Evolutionary conservation across 2,797 vertebrate genomes (phyloP).

Genomic region (Acanthiza pusilla): DNA sequence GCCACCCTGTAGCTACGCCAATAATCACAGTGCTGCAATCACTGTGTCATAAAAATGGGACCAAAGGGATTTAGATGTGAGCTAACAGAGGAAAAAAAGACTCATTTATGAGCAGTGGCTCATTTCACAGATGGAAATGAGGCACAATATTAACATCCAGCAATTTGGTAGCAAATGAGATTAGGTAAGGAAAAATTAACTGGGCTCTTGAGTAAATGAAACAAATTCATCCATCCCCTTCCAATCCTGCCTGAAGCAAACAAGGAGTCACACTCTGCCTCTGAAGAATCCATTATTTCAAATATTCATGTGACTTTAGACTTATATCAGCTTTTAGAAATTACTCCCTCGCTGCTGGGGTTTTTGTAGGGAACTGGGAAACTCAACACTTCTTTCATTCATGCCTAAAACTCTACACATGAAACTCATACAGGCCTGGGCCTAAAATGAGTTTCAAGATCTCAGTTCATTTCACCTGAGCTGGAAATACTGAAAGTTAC

Average conservation of each 20-base stretch:
- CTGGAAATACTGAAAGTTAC: background rate
- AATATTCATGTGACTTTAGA: background rate
- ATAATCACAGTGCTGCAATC: background rate
- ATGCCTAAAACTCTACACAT: background rate
- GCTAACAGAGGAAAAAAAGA: background rate
- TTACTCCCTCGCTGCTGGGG: rapidly evolving
- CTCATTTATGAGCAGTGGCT: background rate
- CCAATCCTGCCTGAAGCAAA: conserved; percentile 27
- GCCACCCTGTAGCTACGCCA: background rate
- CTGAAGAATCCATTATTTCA: background rate
- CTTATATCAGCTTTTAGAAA: background rate
- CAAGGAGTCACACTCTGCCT: background rate
- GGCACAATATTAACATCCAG: conserved; percentile 6
- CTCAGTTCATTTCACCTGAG: background rate
- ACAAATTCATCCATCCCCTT: background rate
- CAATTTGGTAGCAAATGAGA: conserved; percentile 31
- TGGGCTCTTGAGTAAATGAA: conserved; percentile 27
- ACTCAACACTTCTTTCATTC: background rate
- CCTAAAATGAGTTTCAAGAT: background rate
- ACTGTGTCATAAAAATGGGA: background rate
- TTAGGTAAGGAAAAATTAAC: conserved; percentile 38
- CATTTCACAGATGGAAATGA: conserved; percentile 12
- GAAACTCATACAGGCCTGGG: background rate
- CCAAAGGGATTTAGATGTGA: background rate
- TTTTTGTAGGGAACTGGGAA: background rate